These are phyloP conservation scores for Rhinolophus sinicus DNA, from an alignment of 2,113 vertebrate genomes.

Conservation along the genomic window DNA sequence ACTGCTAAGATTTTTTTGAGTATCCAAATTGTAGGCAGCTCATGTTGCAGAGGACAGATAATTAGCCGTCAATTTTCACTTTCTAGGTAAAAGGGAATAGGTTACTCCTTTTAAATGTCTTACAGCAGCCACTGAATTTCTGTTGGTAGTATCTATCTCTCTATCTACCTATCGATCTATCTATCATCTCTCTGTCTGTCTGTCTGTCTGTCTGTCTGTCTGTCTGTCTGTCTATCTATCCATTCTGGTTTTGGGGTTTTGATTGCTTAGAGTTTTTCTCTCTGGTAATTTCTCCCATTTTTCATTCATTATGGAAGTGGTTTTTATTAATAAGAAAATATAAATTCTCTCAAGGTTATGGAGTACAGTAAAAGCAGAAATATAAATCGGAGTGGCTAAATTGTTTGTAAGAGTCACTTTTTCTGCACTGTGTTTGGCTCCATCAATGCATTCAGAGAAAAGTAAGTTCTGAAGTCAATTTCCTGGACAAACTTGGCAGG, in stretches of 20 bases:
- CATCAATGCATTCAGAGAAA: conserved; percentile 23
- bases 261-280: not conserved
- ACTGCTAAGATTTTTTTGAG: conserved; percentile 28
- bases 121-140: not conserved
- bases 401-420: conserved; percentile 28
- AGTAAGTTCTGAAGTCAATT: not conserved
- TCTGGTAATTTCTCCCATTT: not conserved
- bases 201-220: not conserved
- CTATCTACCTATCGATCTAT: not conserved
- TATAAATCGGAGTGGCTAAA: not conserved
- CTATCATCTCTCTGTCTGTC: not conserved
- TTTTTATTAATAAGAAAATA: conserved; percentile 20
- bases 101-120: conserved; percentile 35
- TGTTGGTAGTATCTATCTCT: not conserved
- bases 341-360: not conserved
- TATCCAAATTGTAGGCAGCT: not conserved
- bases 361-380: not conserved
- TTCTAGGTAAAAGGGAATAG: conserved; percentile 27
- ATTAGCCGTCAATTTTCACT: conserved; percentile 33
- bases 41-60: not conserved
- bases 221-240: not conserved
- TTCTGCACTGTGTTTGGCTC: not conserved
- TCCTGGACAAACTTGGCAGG: conserved; percentile 23
- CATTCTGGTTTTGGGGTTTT: not conserved
- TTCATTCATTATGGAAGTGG: not conserved